Percentiles rank a stretch among this genome's conserved stretches.
These are phyloP conservation scores for Tachystola acroxantha DNA, from an alignment of 2,888 invertebrate species.

Conservation along the genomic window DNA sequence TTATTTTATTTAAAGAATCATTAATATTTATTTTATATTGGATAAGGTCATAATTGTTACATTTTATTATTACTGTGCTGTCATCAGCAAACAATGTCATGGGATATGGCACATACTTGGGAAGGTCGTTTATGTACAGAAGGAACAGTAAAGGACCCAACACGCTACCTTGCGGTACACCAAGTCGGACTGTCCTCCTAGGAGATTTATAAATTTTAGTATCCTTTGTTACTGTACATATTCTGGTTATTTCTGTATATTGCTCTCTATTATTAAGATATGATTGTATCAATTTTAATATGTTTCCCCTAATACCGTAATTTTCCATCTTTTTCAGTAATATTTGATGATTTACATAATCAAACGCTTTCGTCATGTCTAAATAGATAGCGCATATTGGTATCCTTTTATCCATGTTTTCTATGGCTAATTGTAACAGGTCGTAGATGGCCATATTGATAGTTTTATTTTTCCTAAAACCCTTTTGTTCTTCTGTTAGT, in stretches of 20 bases:
- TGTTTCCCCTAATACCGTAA: constrained; percentile 8
- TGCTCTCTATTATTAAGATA: constrained; percentile 3
- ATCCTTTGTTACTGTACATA: constrained; percentile 1
- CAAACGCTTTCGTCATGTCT: constrained; percentile 13
- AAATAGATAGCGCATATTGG: constrained; percentile 3
- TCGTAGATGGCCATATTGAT: constrained; percentile 7
- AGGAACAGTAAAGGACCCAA: constrained; percentile 10
- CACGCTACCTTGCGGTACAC: constrained; percentile 12
- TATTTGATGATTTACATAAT: constrained; percentile 5
- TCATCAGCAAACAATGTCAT: constrained; percentile 13
- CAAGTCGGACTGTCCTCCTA: not conserved
- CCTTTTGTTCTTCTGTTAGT: constrained; percentile 5
- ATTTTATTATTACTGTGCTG: constrained; percentile 7
- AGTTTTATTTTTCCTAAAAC: constrained; percentile 7
- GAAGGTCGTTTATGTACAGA: constrained; percentile 8
- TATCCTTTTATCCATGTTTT: constrained; percentile 3
- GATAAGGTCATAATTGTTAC: not conserved
- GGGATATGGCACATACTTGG: not conserved
- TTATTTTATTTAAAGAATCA: not conserved
- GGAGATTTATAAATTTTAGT: constrained; percentile 6
- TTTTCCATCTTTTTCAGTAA: constrained; percentile 6
- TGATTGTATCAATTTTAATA: not conserved
- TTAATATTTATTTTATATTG: constrained; percentile 4
- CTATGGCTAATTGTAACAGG: not conserved
- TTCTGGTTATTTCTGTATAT: not conserved